Conservation (phyloP, 2,113 vertebrate genomes). For the Delphinapterus leucas region DNA sequence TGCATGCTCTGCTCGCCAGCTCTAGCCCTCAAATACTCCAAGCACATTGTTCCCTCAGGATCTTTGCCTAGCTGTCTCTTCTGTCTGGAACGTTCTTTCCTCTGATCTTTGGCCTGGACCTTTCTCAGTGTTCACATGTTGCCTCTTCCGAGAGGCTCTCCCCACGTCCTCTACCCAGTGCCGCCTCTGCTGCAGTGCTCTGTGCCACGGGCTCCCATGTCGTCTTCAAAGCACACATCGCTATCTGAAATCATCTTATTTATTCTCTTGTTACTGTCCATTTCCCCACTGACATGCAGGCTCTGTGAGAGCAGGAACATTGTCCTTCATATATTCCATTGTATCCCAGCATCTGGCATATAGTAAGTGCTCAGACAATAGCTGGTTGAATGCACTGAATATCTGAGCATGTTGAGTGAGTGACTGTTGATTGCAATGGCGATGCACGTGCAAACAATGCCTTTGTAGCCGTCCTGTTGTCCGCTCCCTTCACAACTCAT, state of each 20-base stretch:
- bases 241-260: conserved; percentile 29
- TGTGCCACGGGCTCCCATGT: neutral
- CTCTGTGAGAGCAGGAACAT: neutral
- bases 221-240: neutral
- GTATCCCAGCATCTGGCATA: neutral
- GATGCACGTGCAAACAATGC: neutral
- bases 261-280: neutral
- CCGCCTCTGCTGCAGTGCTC: neutral
- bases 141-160: neutral
- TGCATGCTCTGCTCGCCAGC: neutral
- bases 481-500: neutral
- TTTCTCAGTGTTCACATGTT: neutral
- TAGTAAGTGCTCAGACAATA: neutral
- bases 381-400: neutral
- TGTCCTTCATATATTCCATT: neutral
- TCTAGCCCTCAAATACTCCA: neutral
- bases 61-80: conserved; percentile 34
- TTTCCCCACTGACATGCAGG: neutral
- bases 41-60: neutral
- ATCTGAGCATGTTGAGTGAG: neutral
- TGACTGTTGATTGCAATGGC: neutral
- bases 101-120: neutral
- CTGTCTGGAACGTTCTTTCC: neutral
- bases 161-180: neutral
- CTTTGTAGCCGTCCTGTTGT: neutral